Conservation (phyloP, 64 coral and sea anemone species). For the Montipora cactus region DNA sequence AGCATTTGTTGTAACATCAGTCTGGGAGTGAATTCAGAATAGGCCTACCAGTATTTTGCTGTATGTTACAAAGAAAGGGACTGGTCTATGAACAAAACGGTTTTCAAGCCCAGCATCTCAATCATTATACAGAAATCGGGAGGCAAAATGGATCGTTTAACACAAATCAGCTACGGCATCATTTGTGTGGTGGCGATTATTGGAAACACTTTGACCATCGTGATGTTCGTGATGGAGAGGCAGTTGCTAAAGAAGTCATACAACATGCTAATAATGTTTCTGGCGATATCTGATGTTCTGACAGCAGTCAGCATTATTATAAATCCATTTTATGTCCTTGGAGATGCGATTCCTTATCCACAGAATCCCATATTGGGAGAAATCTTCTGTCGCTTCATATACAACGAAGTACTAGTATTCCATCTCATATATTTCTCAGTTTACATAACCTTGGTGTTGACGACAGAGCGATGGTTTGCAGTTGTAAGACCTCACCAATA, state of each 20-base stretch:
- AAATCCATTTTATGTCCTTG: too few species aligned
- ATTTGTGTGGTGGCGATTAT: neutral
- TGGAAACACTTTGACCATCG: conserved; percentile 33
- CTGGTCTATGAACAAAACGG: too few species aligned
- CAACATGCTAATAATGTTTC: conserved; percentile 37
- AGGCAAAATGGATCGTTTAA: too few species aligned
- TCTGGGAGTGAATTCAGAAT: too few species aligned
- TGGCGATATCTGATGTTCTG: neutral
- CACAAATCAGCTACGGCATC: neutral
- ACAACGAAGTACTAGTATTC: conserved; percentile 37
- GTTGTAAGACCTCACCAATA: too few species aligned
- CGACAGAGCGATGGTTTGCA: conserved; percentile 20
- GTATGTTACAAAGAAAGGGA: too few species aligned
- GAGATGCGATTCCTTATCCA: too few species aligned
- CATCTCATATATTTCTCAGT: conserved; percentile 25
- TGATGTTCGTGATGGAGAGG: conserved; percentile 8
- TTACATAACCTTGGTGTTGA: conserved; percentile 35
- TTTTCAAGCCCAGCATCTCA: too few species aligned
- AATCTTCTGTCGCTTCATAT: conserved; percentile 34
- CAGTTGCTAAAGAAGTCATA: neutral
- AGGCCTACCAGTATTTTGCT: too few species aligned
- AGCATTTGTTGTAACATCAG: too few species aligned
- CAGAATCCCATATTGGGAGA: neutral
- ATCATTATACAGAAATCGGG: too few species aligned
- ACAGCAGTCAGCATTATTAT: too few species aligned